A percentile compares a stretch with the other conserved stretches of the same genome.
Conservation (phyloP, 2,113 vertebrate species). For the Amblyornis subalaris region DNA sequence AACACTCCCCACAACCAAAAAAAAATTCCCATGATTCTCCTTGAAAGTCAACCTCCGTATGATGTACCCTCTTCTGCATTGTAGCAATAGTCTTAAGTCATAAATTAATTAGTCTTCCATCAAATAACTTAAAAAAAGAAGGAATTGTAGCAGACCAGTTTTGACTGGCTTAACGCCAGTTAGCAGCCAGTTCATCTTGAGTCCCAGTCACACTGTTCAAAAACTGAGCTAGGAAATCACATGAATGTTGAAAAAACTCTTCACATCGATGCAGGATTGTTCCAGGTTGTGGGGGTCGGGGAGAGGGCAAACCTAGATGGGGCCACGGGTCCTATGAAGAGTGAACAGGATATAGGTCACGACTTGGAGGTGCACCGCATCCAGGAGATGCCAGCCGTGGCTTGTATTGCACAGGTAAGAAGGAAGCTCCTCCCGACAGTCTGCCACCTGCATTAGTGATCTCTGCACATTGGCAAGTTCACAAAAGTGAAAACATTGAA, state of each 20-base stretch:
- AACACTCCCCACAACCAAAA: not conserved
- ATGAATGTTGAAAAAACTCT: conserved; percentile 47
- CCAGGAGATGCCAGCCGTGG: conserved; percentile 52
- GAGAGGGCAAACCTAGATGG: not conserved
- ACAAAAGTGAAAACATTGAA: conserved; percentile 99
- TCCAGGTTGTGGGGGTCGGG: conserved; percentile 1
- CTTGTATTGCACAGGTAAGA: conserved; percentile 80
- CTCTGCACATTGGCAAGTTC: conserved; percentile 95
- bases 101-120: conserved; percentile 79
- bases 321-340: conserved; percentile 55
- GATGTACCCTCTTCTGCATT: conserved; percentile 49
- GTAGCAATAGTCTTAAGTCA: conserved; percentile 72
- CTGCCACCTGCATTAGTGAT: conserved; percentile 72
- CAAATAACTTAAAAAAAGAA: conserved; percentile 83
- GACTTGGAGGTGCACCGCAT: conserved; percentile 22
- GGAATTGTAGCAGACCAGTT: conserved; percentile 68
- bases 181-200: conserved; percentile 83
- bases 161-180: conserved; percentile 75
- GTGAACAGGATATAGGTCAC: conserved; percentile 33
- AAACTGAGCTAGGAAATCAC: conserved; percentile 71
- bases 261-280: conserved; percentile 69
- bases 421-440: conserved; percentile 54
- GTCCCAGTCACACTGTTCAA: conserved; percentile 72
- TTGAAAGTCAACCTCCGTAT: conserved; percentile 30
- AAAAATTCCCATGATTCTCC: conserved; percentile 38